Base-by-base conservation (phyloP, 2,888 invertebrate genomes). In the Athripsodes cinereus region DNA sequence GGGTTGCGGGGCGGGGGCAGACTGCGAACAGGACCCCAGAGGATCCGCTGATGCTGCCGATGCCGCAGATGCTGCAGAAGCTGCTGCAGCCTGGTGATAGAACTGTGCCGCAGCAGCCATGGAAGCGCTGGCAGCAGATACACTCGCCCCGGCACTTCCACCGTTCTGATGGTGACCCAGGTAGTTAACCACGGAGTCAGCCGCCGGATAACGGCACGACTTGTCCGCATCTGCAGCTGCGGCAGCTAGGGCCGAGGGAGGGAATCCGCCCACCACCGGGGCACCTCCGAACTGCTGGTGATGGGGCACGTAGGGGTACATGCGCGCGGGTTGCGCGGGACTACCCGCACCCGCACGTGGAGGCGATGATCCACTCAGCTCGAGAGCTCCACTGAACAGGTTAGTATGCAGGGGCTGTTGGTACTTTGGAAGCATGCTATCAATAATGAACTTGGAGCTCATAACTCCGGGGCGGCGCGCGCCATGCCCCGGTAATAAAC, bases 381-480 rank as follows among this genome's bases (percentile, higher is more conserved):
- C 83, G 66, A 85, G 82, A 63, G 84, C 84, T 69, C 78, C 75
- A 73, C 78, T 76, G 74, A 79, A 79, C 72, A 79, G 70, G 71
- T 78, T 79, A 74, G 78, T 78, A 72, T 87, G 87, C 75, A 87
- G 87, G 76, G 81, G 81, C 76, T 81, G 82, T 74, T 82, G 91
- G 82, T 94, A 94, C 85, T 94, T 94, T 71, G 93, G 93, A 82
- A 94, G 90, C 92, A 94, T 93, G 84, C 92, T 92, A 90, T 94
- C 93, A 83, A 94, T 90, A 85, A 92, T 91, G 85, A 93, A 94
- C 87, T 93, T 94, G 85, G 92, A 92, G 86, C 88, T 91, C 93
- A 94, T 94, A 85, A 87, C 88, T 82, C 82, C 76, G 65, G 61
- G 47, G 60, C 60, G 55, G 59, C 60, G 64, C 59, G 61, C 60